phyloP scores from a whole-genome alignment of 2,888 invertebrate genomes.

The Phrixothrix hirtus region DNA sequence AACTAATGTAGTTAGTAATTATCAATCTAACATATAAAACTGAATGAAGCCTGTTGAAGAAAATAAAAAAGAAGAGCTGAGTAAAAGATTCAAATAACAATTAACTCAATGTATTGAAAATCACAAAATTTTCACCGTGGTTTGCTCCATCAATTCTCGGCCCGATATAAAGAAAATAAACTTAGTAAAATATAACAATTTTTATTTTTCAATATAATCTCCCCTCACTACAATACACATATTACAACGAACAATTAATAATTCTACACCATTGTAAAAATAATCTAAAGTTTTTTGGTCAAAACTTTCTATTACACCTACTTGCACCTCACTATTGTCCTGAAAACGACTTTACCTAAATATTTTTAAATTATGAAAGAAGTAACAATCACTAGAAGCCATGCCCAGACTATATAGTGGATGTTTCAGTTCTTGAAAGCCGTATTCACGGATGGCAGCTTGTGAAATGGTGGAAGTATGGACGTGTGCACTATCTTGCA shows the following conservation, averaged over 20 bases:
- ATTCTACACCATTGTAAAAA: not conserved
- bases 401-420: slow-evolving; percentile 7
- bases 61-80: too few species aligned
- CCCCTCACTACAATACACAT: not conserved
- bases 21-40: too few species aligned
- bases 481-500: not conserved
- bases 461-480: not conserved
- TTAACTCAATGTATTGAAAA: too few species aligned
- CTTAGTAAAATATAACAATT: too few species aligned
- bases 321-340: not conserved
- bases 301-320: not conserved
- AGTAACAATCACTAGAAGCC: slow-evolving; percentile 1
- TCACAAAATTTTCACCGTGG: too few species aligned
- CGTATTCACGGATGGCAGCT: slow-evolving; percentile 1
- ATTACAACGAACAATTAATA: not conserved
- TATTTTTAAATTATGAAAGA: not conserved
- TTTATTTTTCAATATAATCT: slow-evolving; percentile 8
- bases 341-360: not conserved
- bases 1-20: too few species aligned
- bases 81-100: too few species aligned
- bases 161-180: too few species aligned
- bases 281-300: too few species aligned
- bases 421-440: slow-evolving; percentile 8
- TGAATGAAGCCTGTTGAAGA: too few species aligned
- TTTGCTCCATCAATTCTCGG: too few species aligned